Conservation (phyloP, 2,113 vertebrate genomes). For the Cranoglanis bouderius region DNA sequence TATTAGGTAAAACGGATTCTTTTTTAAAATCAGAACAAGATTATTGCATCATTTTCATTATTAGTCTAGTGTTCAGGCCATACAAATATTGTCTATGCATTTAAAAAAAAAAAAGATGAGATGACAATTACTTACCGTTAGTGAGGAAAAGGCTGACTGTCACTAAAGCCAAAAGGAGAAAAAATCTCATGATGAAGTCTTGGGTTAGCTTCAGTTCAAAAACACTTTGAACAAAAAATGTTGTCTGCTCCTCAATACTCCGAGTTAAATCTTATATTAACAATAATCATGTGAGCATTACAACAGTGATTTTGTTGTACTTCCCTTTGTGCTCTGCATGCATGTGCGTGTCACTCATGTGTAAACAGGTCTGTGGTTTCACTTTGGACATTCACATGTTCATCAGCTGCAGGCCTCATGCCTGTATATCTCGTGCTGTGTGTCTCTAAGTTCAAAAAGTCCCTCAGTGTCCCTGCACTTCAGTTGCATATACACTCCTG, state of each 20-base stretch:
- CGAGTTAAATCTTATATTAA: constrained; percentile 44
- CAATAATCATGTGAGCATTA: constrained; percentile 56
- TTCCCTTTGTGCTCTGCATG: constrained; percentile 22
- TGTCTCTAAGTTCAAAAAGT: constrained; percentile 15
- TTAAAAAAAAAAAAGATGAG: neutral
- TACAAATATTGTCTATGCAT: neutral
- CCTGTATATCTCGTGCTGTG: neutral
- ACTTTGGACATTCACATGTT: constrained; percentile 48
- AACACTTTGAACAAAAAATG: neutral
- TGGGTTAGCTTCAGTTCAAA: neutral
- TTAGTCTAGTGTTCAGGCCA: neutral
- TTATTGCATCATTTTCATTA: neutral
- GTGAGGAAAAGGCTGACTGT: constrained; percentile 26
- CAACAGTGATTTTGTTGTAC: constrained; percentile 19
- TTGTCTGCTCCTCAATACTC: neutral
- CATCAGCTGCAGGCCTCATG: constrained; percentile 34
- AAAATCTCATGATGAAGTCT: constrained; percentile 34
- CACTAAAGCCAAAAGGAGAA: constrained; percentile 46
- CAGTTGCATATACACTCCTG: neutral
- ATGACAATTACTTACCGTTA: constrained; percentile 58
- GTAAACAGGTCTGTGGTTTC: constrained; percentile 44
- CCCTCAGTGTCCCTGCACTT: neutral
- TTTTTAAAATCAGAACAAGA: neutral
- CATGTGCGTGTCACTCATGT: constrained; percentile 22
- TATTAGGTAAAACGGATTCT: neutral